Conservation (phyloP, 2,113 vertebrate genomes). For the Panthera tigris region DNA sequence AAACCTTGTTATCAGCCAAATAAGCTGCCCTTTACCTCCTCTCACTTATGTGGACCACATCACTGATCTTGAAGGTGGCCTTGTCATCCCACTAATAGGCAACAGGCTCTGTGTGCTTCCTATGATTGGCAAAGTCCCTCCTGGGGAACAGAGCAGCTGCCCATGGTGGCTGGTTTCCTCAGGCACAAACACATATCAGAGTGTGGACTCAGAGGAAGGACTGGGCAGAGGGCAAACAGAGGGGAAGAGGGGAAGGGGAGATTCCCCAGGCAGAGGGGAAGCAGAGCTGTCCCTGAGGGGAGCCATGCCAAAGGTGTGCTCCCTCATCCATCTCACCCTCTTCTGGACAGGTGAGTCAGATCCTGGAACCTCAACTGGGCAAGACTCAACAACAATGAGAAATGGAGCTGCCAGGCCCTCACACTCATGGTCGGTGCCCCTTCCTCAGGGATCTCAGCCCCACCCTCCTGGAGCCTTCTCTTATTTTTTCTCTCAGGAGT, state of each 20-base stretch:
- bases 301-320: neutral
- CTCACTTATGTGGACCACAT: neutral
- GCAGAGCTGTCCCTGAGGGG: neutral
- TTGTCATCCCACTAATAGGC: neutral
- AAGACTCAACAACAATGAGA: neutral
- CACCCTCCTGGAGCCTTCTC: neutral
- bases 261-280: neutral
- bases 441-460: neutral
- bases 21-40: neutral
- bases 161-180: neutral
- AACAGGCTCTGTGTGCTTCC: neutral
- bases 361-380: neutral
- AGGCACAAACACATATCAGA: neutral
- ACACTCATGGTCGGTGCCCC: too few relatives aligned
- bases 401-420: neutral
- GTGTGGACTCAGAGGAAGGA: neutral
- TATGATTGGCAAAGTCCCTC: neutral
- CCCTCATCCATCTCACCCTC: neutral
- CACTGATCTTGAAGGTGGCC: neutral
- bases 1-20: conserved; percentile 19
- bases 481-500: conserved; percentile 21
- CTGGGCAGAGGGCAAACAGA: fast-evolving
- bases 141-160: neutral
- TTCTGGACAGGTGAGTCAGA: conserved; percentile 29
- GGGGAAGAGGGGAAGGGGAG: too few relatives aligned